Percentiles rank a stretch among this genome's conserved stretches.
Evolutionary conservation across 2,113 vertebrate genomes (phyloP).

Genomic region (Probosciger aterrimus): DNA sequence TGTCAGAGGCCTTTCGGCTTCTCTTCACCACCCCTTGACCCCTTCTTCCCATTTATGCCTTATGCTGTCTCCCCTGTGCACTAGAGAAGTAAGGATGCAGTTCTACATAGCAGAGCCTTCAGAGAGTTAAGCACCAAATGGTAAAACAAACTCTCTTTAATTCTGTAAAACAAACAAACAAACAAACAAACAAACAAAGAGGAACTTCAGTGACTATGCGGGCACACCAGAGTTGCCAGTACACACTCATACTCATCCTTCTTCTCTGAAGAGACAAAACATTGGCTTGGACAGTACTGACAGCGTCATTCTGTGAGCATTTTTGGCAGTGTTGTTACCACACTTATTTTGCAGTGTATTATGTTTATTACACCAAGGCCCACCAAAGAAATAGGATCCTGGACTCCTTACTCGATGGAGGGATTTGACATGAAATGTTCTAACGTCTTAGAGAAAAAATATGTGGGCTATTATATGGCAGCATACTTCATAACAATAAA

Average conservation of each 20-base stretch:
- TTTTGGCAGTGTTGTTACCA: background rate
- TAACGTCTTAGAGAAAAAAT: background rate
- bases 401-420: background rate
- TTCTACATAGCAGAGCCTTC: background rate
- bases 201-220: background rate
- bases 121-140: background rate
- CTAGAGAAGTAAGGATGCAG: background rate
- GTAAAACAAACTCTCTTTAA: background rate
- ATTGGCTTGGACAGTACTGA: background rate
- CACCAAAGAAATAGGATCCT: background rate
- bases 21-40: background rate
- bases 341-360: background rate
- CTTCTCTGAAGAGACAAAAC: background rate
- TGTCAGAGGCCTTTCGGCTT: background rate
- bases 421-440: slow-evolving; percentile 1
- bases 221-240: background rate
- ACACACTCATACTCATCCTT: background rate
- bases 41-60: background rate
- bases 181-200: background rate
- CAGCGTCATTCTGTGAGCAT: background rate
- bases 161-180: background rate
- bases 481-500: background rate
- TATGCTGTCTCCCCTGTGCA: background rate
- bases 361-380: background rate
- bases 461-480: background rate